A percentile compares a stretch with the other conserved stretches of the same genome.
Conservation (phyloP, 2,888 invertebrate genomes). For the Dendrolimus houi region DNA sequence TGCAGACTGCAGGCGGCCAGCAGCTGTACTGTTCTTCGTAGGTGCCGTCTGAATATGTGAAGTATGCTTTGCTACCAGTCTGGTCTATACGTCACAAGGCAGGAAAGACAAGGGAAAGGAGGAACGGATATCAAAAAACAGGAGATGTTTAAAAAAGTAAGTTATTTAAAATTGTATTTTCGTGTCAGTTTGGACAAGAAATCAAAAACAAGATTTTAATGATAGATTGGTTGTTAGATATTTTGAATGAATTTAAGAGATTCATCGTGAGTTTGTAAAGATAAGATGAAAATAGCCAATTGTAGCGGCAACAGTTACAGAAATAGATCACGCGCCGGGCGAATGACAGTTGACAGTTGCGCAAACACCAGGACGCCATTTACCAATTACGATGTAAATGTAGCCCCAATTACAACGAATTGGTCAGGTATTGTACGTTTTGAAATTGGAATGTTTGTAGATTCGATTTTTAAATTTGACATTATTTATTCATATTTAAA, state of each 20-base stretch:
- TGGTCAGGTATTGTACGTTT: slow-evolving; percentile 2
- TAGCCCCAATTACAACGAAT: neutral
- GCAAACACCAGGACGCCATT: slow-evolving; percentile 40
- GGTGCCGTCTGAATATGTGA: slow-evolving; percentile 80
- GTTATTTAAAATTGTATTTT: too few relatives aligned
- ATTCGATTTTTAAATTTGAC: neutral
- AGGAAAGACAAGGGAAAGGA: slow-evolving; percentile 9
- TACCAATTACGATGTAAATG: slow-evolving; percentile 34
- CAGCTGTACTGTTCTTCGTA: slow-evolving; percentile 96
- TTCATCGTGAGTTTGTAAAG: neutral
- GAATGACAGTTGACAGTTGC: slow-evolving; percentile 33
- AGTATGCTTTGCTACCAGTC: slow-evolving; percentile 45
- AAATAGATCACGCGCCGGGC: slow-evolving; percentile 47
- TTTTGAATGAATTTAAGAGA: too few relatives aligned
- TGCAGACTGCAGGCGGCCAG: slow-evolving; percentile 93
- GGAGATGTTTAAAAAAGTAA: too few relatives aligned
- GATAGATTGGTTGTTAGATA: too few relatives aligned
- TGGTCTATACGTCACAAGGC: slow-evolving; percentile 47
- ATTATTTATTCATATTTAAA: neutral
- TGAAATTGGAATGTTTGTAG: too few relatives aligned
- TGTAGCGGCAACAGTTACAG: slow-evolving; percentile 17
- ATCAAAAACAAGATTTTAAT: too few relatives aligned
- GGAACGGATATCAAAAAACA: neutral
- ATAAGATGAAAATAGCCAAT: slow-evolving; percentile 9
- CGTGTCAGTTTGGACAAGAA: too few relatives aligned